Evolutionary conservation across 2,797 vertebrate species (phyloP), one percentile per base, ranked within the genome.

Genomic region (Heteromormyrus szaboi): DNA sequence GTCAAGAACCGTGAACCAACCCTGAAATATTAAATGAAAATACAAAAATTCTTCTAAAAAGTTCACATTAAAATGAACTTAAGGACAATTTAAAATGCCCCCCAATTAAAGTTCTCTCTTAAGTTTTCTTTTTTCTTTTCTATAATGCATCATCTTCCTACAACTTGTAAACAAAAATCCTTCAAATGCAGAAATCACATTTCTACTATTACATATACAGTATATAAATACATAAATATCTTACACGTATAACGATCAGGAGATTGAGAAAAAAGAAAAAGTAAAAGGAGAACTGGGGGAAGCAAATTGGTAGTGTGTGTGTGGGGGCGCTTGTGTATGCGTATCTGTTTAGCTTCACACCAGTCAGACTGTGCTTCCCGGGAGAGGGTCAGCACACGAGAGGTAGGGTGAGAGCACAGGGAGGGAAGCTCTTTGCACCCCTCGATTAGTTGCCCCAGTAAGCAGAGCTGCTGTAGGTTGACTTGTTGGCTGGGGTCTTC

Each of bases 201-300:
- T 96, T 96, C 94, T 94, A 96, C 95, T 95, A 96, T 97, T 97
- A 98, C 97, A 99, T 99, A 99, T 96, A 96, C 95, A 96, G 95
- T 98, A 98, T 98, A 95, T 99, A 99, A 97, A 98, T 98, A 99
- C 97, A 99, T 98, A 99, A 98, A 99, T 99, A 99, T 97, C 97
- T 98, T 99, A 99, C 98, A 99, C 97, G 95, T 95, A 96, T 95
- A 96, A 96, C 93, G 96, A 95, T 90, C 95, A 96, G 92, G 94
- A 92, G 90, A 94, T 95, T 94, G 94, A 94, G 92, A 93, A 95
- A 94, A 92, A 95, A 94, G 96, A 95, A 94, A 92, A 95, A 94
- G 96, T 96, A 95, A 92, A 92, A 92, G 95, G 95, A 96, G 96
- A 97, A 96, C 96, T 93, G 95, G 50, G 51, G 93, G 91, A 90